Base-by-base conservation (phyloP, 2,113 vertebrate genomes). In the Rhagologus leucostigma region DNA sequence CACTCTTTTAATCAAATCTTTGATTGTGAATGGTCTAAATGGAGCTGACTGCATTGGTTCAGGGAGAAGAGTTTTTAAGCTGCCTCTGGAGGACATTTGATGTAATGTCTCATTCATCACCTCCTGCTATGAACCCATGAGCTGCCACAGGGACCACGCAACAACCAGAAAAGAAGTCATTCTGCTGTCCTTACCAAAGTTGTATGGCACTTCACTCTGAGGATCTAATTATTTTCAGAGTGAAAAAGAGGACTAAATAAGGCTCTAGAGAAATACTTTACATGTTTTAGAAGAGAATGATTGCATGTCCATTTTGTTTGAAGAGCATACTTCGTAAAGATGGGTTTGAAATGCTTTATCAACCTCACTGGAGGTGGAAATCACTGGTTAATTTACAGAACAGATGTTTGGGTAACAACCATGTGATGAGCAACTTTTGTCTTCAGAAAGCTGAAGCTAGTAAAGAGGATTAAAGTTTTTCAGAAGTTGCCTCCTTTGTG, bases 71-170 rank as follows among this genome's bases (percentile, higher is more conserved):
- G 9, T 59, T 73, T 91, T 55, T 41, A 84, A 89, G n/a, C 17
- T 82, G 39, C 35, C 35, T 71, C 62, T 88, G 49, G 79, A 80
- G 67, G 57, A 29, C 11, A 3, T 35, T 82, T 60, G 52, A 15
- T 55, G 42, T 49, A n/a, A 63, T 44, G 22, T 44, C 11, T 86
- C 10, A 0, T 55, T 63, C 24, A n/a, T 63, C 52, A 49, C 8
- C 6, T 62, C 47, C 80, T 64, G 20, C 53, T 80, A 11, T 14
- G 33, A 91, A 63, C 19, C 12, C 29, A 7, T 0, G 0, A 63
- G 23, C 32, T 83, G 46, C 22, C 0, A 0, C 39, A 60, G 30
- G 11, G 39, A 44, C 22, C 52, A 46, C 0, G 0, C 33, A 90
- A 52, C 0, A 0, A 77, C 73, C 22, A 71, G 60, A 59, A 75